These are phyloP conservation scores for Elegia similella DNA, from an alignment of 2,888 invertebrate genomes.

Conservation along the genomic window DNA sequence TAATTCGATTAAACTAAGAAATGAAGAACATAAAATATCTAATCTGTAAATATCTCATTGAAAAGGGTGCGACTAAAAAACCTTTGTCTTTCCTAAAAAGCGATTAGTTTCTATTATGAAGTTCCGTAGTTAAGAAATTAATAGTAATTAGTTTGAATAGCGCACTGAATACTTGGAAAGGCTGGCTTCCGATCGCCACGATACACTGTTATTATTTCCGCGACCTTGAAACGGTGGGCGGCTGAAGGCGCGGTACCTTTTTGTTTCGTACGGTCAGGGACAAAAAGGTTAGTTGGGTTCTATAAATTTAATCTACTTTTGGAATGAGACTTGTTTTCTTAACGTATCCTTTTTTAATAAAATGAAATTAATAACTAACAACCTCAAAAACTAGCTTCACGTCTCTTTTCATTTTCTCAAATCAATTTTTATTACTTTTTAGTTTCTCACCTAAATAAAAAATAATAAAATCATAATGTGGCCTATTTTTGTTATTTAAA, in stretches of 20 bases:
- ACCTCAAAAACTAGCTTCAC: no score
- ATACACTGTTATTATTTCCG: constrained; percentile 8
- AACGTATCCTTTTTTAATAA: no score
- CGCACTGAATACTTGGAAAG: constrained; percentile 7
- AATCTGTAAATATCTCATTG: no score
- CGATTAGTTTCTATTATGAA: background rate
- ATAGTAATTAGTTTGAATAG: constrained; percentile 4
- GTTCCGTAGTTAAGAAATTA: constrained; percentile 2
- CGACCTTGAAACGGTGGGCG: constrained; percentile 2
- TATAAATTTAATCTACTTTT: background rate
- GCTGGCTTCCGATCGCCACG: constrained; percentile 1
- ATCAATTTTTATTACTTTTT: no score
- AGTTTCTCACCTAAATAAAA: no score
- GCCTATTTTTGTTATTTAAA: no score
- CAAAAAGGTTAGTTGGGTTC: background rate
- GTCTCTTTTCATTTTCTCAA: no score
- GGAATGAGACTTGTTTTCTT: background rate
- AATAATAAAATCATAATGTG: no score
- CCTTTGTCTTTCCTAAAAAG: background rate
- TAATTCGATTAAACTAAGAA: no score
- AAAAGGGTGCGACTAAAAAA: no score
- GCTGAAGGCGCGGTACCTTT: constrained; percentile 3
- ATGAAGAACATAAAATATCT: no score
- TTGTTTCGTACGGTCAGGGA: background rate
- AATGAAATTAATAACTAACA: no score